phyloP scores from a whole-genome alignment of 64 coral and sea anemone species.

The Montipora efflorescens region DNA sequence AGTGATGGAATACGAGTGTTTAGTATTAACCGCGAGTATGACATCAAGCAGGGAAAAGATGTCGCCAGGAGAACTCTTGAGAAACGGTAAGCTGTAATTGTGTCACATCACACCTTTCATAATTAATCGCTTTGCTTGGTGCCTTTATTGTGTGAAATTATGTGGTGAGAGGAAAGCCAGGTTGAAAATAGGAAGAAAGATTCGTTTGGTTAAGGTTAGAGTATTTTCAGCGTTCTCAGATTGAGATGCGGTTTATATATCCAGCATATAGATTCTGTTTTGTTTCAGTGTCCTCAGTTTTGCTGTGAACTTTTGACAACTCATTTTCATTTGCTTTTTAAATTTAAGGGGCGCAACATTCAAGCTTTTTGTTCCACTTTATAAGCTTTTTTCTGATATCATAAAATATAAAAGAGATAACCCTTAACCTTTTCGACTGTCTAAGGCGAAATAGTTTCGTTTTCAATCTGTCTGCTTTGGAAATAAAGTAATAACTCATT shows the following conservation, averaged over 20 bases:
- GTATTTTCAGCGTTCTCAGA: too few species aligned
- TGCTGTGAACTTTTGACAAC: neutral
- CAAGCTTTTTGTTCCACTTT: neutral
- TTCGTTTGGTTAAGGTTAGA: neutral
- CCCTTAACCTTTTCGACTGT: too few species aligned
- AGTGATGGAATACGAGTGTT: conserved; percentile 89
- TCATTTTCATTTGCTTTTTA: neutral
- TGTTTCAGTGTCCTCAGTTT: neutral
- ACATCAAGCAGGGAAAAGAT: conserved; percentile 89
- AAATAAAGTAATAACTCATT: neutral
- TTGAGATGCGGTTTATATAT: too few species aligned
- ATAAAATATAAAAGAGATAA: neutral
- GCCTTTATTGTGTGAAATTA: neutral
- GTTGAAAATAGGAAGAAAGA: neutral
- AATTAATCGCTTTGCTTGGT: neutral
- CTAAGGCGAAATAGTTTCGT: too few species aligned
- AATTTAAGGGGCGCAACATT: neutral
- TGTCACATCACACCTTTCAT: neutral
- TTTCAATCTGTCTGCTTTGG: neutral
- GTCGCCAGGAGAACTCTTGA: conserved; percentile 86
- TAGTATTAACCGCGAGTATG: conserved; percentile 85
- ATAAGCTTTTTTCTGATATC: neutral
- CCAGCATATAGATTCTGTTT: neutral
- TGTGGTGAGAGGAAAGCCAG: neutral
- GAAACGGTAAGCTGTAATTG: conserved; percentile 75